phyloP scores from a whole-genome alignment of 2,113 vertebrate genomes.

The Coturnix japonica region DNA sequence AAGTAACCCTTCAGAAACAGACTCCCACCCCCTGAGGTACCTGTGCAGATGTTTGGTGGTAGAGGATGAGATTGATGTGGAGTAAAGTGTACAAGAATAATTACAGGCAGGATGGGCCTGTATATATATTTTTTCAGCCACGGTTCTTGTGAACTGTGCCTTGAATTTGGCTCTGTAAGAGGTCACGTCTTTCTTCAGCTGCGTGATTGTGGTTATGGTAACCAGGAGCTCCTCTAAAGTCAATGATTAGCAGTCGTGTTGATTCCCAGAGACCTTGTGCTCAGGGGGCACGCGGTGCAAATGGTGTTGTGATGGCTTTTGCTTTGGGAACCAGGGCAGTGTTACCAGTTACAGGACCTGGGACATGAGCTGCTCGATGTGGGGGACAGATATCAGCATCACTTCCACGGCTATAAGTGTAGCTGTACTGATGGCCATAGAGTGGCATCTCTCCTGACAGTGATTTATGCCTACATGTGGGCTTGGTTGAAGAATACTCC shows the following conservation, averaged over 20 bases:
- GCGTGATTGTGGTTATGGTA: rapidly evolving
- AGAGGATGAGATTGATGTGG: not conserved
- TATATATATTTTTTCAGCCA: not conserved
- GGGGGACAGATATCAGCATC: not conserved
- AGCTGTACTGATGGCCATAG: not conserved
- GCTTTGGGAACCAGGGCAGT: not conserved
- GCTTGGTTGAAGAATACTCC: not conserved
- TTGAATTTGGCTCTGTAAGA: not conserved
- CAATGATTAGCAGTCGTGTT: not conserved
- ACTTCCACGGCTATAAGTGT: not conserved
- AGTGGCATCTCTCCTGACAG: not conserved
- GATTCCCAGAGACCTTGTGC: not conserved
- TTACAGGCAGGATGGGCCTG: not conserved
- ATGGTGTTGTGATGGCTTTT: not conserved
- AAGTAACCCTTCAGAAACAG: not conserved
- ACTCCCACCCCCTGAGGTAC: not conserved
- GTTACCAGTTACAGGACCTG: not conserved
- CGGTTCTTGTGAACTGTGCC: rapidly evolving
- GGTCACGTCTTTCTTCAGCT: rapidly evolving
- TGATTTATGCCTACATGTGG: not conserved
- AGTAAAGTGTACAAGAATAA: not conserved
- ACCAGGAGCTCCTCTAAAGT: not conserved
- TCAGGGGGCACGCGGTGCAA: rapidly evolving
- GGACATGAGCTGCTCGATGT: not conserved
- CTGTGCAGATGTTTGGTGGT: not conserved